Evolutionary conservation across 1,140 invertebrate genomes (phyloP).

Genomic region (Eueides isabella): DNA sequence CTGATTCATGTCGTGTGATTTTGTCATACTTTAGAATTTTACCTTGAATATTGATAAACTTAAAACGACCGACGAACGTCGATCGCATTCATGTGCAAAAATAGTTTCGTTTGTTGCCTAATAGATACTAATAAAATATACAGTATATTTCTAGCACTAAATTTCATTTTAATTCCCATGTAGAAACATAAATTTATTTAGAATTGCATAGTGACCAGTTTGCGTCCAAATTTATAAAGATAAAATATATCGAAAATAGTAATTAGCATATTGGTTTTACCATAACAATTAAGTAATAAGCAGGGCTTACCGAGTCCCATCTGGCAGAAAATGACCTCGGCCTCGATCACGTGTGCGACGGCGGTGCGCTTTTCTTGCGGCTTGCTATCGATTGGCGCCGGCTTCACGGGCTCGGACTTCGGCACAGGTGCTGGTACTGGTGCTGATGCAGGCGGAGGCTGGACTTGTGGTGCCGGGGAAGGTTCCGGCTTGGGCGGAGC

Average conservation of each 20-base stretch:
- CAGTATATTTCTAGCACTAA: too few relatives aligned
- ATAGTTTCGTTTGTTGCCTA: background rate
- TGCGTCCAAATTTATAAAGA: background rate
- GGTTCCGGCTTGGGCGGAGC: conserved; percentile 41
- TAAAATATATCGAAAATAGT: background rate
- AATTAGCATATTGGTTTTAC: background rate
- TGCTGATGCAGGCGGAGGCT: conserved; percentile 34
- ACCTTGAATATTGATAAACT: background rate
- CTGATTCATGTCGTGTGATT: background rate
- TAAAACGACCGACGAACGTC: background rate
- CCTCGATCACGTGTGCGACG: conserved; percentile 82
- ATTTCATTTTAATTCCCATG: background rate
- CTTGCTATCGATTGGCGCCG: conserved; percentile 48
- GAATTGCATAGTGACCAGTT: conserved; percentile 7
- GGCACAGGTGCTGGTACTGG: conserved; percentile 35
- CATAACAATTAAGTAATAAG: conserved; percentile 4
- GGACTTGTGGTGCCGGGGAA: conserved; percentile 35
- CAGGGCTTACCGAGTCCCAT: conserved; percentile 85
- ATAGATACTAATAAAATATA: background rate
- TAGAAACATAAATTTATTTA: conserved; percentile 8
- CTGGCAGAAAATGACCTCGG: conserved; percentile 86
- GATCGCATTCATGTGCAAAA: background rate
- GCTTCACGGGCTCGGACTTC: conserved; percentile 31
- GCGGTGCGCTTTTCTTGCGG: conserved; percentile 52
- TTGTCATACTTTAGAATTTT: background rate